A percentile compares a stretch with the other conserved stretches of the same genome.
Conservation (phyloP, 2,113 vertebrate species). For the Gallinago media region DNA sequence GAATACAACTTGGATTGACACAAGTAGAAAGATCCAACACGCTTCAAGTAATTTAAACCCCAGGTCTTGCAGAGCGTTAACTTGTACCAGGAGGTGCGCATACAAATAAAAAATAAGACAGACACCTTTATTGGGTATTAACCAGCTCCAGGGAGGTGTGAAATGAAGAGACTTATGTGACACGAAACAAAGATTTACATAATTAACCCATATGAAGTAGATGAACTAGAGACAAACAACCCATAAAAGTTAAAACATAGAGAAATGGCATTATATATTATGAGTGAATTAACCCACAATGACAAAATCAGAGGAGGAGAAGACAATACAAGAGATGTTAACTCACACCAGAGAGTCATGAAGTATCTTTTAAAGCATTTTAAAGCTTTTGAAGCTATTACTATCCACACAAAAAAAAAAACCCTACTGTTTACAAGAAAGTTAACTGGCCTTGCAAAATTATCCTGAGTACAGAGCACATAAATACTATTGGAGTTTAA, state of each 20-base stretch:
- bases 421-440: not conserved
- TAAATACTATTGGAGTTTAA: not conserved
- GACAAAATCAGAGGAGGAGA: not conserved
- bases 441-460: not conserved
- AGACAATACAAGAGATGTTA: not conserved
- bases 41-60: constrained; percentile 1
- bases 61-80: not conserved
- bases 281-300: not conserved
- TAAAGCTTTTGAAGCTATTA: not conserved
- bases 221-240: not conserved
- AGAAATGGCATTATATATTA: not conserved
- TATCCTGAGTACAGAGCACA: not conserved
- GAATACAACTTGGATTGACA: not conserved
- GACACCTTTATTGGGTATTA: not conserved
- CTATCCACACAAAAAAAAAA: not conserved
- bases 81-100: not conserved
- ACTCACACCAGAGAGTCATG: not conserved
- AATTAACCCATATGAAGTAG: not conserved
- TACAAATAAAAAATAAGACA: not conserved
- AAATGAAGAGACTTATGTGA: not conserved
- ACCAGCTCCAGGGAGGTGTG: not conserved
- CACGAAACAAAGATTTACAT: not conserved
- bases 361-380: not conserved
- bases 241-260: not conserved
- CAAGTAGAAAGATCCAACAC: not conserved